These are phyloP conservation scores for Schizopygopsis pylzovi DNA, from an alignment of 2,797 vertebrate species.

Conservation along the genomic window DNA sequence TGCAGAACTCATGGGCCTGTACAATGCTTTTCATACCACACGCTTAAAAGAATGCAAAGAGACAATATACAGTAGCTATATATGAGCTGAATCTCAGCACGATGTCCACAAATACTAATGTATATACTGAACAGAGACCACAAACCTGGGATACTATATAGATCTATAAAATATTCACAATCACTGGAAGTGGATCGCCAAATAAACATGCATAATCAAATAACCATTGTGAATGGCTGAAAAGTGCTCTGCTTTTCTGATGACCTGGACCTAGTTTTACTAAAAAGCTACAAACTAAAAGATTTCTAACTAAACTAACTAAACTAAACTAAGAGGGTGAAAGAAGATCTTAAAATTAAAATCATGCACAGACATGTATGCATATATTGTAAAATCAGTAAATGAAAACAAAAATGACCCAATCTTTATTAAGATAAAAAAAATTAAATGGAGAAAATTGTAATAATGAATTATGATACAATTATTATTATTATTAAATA, in stretches of 20 bases:
- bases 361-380: no score
- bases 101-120: not conserved
- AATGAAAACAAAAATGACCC: not conserved
- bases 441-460: not conserved
- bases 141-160: not conserved
- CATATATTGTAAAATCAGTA: not conserved
- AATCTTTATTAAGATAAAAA: not conserved
- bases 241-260: not conserved
- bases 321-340: not conserved
- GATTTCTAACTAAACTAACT: not conserved
- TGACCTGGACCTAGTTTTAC: not conserved
- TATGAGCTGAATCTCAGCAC: constrained; percentile 13
- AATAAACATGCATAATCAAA: not conserved
- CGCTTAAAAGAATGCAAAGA: constrained; percentile 70
- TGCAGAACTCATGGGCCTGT: constrained; percentile 32
- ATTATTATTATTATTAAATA: not conserved
- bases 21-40: constrained; percentile 64
- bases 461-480: not conserved
- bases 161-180: not conserved
- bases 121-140: not conserved
- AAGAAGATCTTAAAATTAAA: not conserved
- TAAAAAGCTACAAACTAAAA: not conserved
- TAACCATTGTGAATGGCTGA: not conserved
- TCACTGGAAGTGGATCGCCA: not conserved
- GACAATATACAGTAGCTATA: constrained; percentile 39